Evolutionary conservation across 2,888 invertebrate genomes (phyloP).

Genomic region (Cerastoderma edule): DNA sequence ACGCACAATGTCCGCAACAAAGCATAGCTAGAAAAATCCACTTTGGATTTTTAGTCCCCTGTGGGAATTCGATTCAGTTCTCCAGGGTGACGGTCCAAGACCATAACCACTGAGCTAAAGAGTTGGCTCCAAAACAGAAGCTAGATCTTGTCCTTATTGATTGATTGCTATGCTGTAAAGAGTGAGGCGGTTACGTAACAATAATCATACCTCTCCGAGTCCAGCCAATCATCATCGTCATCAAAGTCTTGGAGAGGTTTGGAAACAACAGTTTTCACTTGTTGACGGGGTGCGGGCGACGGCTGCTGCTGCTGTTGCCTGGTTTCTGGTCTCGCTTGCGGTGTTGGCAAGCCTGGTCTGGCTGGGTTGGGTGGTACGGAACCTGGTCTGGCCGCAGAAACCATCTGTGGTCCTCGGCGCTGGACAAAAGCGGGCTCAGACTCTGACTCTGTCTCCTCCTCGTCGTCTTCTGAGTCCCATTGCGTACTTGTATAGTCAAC

Average conservation of each 20-base stretch:
- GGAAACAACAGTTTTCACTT: slow-evolving; percentile 66
- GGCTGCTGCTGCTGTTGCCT: slow-evolving; percentile 39
- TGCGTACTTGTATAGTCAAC: slow-evolving; percentile 78
- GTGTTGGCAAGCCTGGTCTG: slow-evolving; percentile 47
- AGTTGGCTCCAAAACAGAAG: no score
- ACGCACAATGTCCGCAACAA: no score
- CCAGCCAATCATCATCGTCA: slow-evolving; percentile 68
- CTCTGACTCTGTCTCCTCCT: slow-evolving; percentile 84
- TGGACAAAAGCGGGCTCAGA: slow-evolving; percentile 87
- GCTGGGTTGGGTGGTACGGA: slow-evolving; percentile 39
- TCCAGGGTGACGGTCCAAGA: no score
- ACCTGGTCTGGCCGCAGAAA: slow-evolving; percentile 43
- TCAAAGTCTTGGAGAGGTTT: slow-evolving; percentile 63
- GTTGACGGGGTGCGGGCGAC: slow-evolving; percentile 55
- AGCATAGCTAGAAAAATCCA: no score
- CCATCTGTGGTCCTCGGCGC: slow-evolving; percentile 37
- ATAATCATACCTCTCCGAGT: slow-evolving; percentile 64
- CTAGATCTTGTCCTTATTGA: no score
- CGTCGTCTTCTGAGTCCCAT: slow-evolving; percentile 75
- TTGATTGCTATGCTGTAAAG: no score
- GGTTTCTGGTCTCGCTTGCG: slow-evolving; percentile 31
- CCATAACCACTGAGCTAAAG: no score
- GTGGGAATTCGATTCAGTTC: no score
- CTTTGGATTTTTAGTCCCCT: no score
- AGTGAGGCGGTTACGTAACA: no score